Evolutionary conservation across 2,797 vertebrate genomes (phyloP), one percentile per base, ranked within the genome.

Genomic region (Rhabdophis nuchalis): DNA sequence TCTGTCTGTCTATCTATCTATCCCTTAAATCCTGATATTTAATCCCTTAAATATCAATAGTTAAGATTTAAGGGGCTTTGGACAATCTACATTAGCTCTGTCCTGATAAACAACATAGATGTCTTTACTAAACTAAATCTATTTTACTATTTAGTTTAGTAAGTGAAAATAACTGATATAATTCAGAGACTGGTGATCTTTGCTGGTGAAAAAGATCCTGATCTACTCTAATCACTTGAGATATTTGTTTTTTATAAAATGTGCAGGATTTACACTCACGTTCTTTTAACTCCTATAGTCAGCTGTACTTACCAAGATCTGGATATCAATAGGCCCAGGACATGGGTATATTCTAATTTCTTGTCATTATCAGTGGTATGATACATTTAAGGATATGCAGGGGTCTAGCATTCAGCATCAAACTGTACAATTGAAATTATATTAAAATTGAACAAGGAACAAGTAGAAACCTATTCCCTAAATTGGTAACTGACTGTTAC

Each of bases 121-220:
- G 36, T n/a, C 56, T 13, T 32, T 29, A 12, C 87, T 13, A 5
- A 82, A 46, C 6, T 87, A 89, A 72, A 60, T 32, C 16, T 32
- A 29, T n/a, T 90, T 92, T 72, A 60, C 41, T 27, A 60, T 60
- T 60, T 60, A 60, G 23, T 25, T 27, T 60, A 60, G 25, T 60
- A 60, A 60, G 25, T 60, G 25, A 60, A 60, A 60, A 61, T 61
- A 61, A 61, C 25, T 25, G 27, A 53, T 64, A 72, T 89, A n/a
- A 32, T 1, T 3, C 5, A 8, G 6, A 87, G 56, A 0, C 3
- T 54, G 57, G 53, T 14, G 13, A 8, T 52, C 85, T 57, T 4
- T 8, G 0, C 0, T n/a, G 0, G 60, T 1, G 14, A 18, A 86
- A 54, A 27, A 0, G 0, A 57, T 8, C 53, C 85, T 10, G 85